These are phyloP conservation scores for Eupithecia dodoneata DNA, from an alignment of 2,888 invertebrate genomes.

Conservation along the genomic window DNA sequence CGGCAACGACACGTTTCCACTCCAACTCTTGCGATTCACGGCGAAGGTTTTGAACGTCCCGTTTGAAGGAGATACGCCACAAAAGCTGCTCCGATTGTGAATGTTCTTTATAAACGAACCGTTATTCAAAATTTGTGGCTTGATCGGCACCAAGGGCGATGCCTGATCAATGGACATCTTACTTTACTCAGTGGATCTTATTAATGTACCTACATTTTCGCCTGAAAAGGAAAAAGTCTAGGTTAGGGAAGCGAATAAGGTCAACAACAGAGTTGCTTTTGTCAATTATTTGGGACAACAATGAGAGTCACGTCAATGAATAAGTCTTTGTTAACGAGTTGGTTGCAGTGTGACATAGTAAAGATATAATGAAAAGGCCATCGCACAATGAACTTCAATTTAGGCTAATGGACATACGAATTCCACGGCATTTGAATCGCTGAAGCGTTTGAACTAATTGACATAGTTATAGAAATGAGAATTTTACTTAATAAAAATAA, in stretches of 20 bases:
- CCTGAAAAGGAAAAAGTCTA: slow-evolving; percentile 75
- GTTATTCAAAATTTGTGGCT: slow-evolving; percentile 81
- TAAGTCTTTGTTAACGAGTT: slow-evolving; percentile 54
- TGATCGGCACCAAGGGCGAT: slow-evolving; percentile 81
- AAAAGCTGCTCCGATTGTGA: slow-evolving; percentile 82
- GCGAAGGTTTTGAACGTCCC: slow-evolving; percentile 81
- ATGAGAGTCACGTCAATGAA: slow-evolving; percentile 52
- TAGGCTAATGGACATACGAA: slow-evolving; percentile 68
- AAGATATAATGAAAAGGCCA: slow-evolving; percentile 64
- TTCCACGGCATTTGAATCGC: slow-evolving; percentile 54
- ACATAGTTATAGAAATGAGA: background rate
- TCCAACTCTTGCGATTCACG: slow-evolving; percentile 83
- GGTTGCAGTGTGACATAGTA: slow-evolving; percentile 58
- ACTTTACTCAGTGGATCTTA: slow-evolving; percentile 68
- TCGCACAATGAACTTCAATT: slow-evolving; percentile 67
- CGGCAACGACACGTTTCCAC: slow-evolving; percentile 81
- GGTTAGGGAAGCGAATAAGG: slow-evolving; percentile 53
- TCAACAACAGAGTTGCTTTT: slow-evolving; percentile 66
- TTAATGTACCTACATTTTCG: slow-evolving; percentile 79
- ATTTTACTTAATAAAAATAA: background rate
- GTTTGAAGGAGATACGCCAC: slow-evolving; percentile 78
- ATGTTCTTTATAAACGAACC: slow-evolving; percentile 82
- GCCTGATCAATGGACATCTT: slow-evolving; percentile 84
- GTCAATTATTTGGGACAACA: slow-evolving; percentile 48
- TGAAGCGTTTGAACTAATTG: slow-evolving; percentile 28